phyloP scores from a whole-genome alignment of 2,113 vertebrate species.

The Desmodus rotundus region DNA sequence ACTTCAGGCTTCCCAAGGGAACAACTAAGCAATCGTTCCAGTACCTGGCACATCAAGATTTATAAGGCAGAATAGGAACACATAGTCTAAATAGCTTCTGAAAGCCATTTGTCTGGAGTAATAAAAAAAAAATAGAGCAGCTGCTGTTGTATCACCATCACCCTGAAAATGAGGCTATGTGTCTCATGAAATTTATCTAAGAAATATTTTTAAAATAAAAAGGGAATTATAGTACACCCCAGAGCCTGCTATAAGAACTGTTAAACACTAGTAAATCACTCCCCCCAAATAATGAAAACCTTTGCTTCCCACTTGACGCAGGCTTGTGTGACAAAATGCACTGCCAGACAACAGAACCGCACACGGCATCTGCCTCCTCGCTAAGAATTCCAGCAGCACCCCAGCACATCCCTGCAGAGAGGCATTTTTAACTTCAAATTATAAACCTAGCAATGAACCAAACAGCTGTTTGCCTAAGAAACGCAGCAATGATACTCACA shows the following conservation, averaged over 20 bases:
- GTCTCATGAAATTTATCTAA: background rate
- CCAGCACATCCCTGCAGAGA: background rate
- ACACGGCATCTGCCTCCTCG: background rate
- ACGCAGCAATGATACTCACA: background rate
- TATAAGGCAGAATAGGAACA: constrained; percentile 36
- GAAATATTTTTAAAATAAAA: constrained; percentile 46
- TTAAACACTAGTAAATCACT: constrained; percentile 10
- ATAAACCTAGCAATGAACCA: background rate
- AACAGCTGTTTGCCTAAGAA: background rate
- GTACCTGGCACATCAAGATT: constrained; percentile 55
- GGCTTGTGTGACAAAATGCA: background rate
- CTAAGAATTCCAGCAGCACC: background rate
- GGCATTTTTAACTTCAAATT: background rate
- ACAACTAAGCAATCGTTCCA: constrained; percentile 36
- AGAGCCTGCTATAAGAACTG: background rate
- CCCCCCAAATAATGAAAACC: background rate
- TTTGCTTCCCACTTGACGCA: background rate
- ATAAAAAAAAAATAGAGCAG: background rate
- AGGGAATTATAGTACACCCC: background rate
- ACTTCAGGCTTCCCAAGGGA: constrained; percentile 58
- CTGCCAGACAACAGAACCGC: background rate
- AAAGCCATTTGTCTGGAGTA: constrained; percentile 48
- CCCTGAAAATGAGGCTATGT: background rate
- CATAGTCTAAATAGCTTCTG: background rate
- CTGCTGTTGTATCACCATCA: background rate